Conservation (phyloP, 2,797 vertebrate genomes). For the Myiothlypis coronata region DNA sequence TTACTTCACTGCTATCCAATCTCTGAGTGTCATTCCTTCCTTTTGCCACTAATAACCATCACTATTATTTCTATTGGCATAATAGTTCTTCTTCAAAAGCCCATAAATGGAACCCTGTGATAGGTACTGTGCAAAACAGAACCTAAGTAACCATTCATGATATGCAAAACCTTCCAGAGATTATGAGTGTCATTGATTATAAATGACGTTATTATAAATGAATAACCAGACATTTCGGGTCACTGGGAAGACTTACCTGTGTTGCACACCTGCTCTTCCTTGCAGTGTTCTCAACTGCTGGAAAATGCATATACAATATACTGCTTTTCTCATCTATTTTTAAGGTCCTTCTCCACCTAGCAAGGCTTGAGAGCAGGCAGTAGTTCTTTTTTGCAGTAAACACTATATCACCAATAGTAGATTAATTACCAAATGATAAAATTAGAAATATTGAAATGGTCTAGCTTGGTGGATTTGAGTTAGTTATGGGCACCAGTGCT, state of each 20-base stretch:
- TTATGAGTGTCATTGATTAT: neutral
- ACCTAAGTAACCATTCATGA: neutral
- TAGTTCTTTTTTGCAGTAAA: conserved; percentile 23
- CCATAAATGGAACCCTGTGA: neutral
- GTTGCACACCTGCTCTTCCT: neutral
- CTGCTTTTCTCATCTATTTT: neutral
- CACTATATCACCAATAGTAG: neutral
- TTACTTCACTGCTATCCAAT: neutral
- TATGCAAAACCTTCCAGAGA: neutral
- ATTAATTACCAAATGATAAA: conserved; percentile 55
- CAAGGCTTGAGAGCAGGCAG: neutral
- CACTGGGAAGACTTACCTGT: neutral
- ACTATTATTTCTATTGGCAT: neutral
- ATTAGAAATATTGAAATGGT: conserved; percentile 34
- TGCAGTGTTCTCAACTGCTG: neutral
- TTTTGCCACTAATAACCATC: neutral
- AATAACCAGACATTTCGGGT: neutral
- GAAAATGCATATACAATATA: neutral
- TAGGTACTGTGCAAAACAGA: neutral
- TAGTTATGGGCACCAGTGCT: conserved; percentile 14
- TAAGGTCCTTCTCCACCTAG: neutral
- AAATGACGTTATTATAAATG: neutral
- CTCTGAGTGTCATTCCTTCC: neutral
- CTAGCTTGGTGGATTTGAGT: conserved; percentile 36
- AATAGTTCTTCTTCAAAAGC: neutral